Evolutionary conservation across 2,888 invertebrate genomes (phyloP).

Genomic region (Mesorhabditis sp.): DNA sequence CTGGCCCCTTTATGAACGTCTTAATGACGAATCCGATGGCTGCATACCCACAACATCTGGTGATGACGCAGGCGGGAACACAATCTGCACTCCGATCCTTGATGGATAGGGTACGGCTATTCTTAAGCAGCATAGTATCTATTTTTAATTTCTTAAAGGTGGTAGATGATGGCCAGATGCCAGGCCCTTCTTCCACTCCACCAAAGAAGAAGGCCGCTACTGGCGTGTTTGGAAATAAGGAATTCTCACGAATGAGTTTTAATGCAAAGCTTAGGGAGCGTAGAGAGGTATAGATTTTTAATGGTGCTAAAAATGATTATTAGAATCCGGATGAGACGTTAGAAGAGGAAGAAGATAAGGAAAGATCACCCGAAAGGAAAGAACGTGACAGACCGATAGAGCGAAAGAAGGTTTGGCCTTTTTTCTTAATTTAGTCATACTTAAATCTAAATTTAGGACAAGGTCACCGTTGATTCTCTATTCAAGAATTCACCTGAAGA

Average conservation of each 20-base stretch:
- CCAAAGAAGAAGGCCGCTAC: slow-evolving; percentile 11
- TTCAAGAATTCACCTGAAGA: slow-evolving; percentile 31
- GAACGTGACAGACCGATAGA: background rate
- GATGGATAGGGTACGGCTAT: background rate
- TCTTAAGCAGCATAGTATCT: no score
- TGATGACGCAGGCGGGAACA: background rate
- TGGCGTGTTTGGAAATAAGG: slow-evolving; percentile 41
- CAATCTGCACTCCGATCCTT: background rate
- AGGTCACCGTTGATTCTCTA: slow-evolving; percentile 33
- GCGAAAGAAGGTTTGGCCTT: no score
- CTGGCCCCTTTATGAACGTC: slow-evolving; percentile 24
- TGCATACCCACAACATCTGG: slow-evolving; percentile 17
- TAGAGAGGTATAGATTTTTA: background rate
- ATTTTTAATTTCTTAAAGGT: background rate
- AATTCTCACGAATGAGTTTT: slow-evolving; percentile 53
- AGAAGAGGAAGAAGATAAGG: slow-evolving; percentile 17
- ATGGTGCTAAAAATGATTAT: background rate
- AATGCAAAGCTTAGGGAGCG: slow-evolving; percentile 35
- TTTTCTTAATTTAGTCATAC: slow-evolving; percentile 11
- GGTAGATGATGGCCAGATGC: slow-evolving; percentile 24
- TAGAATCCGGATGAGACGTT: slow-evolving; percentile 7
- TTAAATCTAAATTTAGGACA: slow-evolving; percentile 9
- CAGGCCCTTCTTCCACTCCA: slow-evolving; percentile 26
- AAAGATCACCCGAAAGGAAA: background rate
- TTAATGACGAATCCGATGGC: slow-evolving; percentile 47